Base-by-base conservation (phyloP, 2,797 vertebrate genomes). In the Intellagama lesueurii region DNA sequence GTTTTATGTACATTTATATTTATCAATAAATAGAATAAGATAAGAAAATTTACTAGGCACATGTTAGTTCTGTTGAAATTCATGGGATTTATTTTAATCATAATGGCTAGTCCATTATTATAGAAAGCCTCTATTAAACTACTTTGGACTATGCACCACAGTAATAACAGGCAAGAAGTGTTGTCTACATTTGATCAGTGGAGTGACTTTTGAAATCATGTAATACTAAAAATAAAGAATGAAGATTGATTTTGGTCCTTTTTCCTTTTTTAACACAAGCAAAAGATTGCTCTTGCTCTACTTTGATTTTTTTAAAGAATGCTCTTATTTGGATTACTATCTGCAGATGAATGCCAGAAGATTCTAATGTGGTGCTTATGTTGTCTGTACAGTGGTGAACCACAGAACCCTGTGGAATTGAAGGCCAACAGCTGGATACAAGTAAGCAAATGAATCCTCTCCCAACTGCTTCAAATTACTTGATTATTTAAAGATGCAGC, bases 391-490 rank as follows among this genome's bases (percentile, higher is more conserved):
- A 98, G 98, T 19, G 97, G 97, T 92, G 95, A 97, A 90, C 98
- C 99, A 88, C 96, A 95, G 91, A 97, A 94, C 87, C 95, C 97
- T 81, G 93, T 98, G 92, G 98, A 99, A 96, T 93, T 92, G 86
- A 98, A 98, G 95, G 97, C 98, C 93, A 99, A 99, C 96, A 97
- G 96, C 92, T 99, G 98, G 98, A 97, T 98, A 96, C 95, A 88
- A 96, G 99, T 99, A 98, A 93, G 96, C 83, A 86, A 89, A 76
- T 90, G 91, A 92, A 90, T 94, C 85, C 78, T 94, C 91, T 5
- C 76, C 26, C 77, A 19, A 60, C 89, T 93, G 87, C 89, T 95
- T 94, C 94, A 80, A 92, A 87, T 95, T 96, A 91, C 88, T 56
- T 86, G 66, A 83, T 92, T 90, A 64, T 93, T 96, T 94, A 91